These are phyloP conservation scores for Ganaspis sp. DNA, from an alignment of 1,140 invertebrate genomes.

Conservation along the genomic window DNA sequence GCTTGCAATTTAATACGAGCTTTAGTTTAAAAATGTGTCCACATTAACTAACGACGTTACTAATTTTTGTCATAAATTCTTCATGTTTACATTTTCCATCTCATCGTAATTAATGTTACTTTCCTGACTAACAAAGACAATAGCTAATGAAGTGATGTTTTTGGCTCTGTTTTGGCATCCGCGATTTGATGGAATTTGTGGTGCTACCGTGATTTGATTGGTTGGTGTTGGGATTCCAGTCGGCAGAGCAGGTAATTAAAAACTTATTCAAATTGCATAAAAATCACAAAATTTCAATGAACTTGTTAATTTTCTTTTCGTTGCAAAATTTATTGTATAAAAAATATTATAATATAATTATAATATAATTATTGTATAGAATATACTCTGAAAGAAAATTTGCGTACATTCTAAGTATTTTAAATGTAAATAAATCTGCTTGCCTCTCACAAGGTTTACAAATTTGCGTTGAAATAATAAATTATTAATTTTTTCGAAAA, in stretches of 20 bases:
- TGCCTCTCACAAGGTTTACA: too few relatives aligned
- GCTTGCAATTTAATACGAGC: too few relatives aligned
- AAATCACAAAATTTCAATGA: background rate
- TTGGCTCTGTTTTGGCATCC: slow-evolving; percentile 71
- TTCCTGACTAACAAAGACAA: slow-evolving; percentile 64
- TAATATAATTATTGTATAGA: too few relatives aligned
- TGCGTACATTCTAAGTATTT: too few relatives aligned
- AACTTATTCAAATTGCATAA: background rate
- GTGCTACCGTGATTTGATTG: slow-evolving; percentile 69
- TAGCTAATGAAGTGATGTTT: slow-evolving; percentile 70
- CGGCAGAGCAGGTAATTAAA: slow-evolving; percentile 74
- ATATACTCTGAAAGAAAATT: too few relatives aligned
- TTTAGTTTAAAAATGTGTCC: too few relatives aligned
- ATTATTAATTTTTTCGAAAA: too few relatives aligned
- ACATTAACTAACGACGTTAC: background rate
- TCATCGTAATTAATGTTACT: slow-evolving; percentile 6
- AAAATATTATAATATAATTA: too few relatives aligned
- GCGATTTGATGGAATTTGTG: slow-evolving; percentile 70
- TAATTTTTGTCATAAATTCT: background rate
- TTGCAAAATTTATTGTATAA: too few relatives aligned
- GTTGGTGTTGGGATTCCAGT: slow-evolving; percentile 74
- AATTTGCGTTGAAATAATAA: too few relatives aligned
- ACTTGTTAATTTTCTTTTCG: too few relatives aligned
- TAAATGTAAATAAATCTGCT: too few relatives aligned
- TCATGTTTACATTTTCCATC: background rate